These are phyloP conservation scores for Cranoglanis bouderius DNA, from an alignment of 2,113 vertebrate genomes.

Conservation along the genomic window DNA sequence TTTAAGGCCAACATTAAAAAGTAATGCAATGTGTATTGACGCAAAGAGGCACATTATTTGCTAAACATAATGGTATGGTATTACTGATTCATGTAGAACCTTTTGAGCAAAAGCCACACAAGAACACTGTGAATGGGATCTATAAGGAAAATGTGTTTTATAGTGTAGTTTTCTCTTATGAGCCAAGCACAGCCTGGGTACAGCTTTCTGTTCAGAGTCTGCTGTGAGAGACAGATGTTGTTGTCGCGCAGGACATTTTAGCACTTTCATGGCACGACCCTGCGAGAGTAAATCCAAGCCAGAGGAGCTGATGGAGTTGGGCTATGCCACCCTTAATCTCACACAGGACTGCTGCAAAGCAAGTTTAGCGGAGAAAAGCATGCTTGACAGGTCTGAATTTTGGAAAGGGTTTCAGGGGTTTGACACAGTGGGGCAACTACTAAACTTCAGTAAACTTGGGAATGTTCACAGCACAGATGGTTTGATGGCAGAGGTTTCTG, in stretches of 20 bases:
- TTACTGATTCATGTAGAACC: slow-evolving; percentile 3
- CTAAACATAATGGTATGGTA: slow-evolving; percentile 8
- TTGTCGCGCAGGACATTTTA: slow-evolving; percentile 49
- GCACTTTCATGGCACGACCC: slow-evolving; percentile 43
- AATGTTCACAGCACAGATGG: not conserved
- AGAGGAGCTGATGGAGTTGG: slow-evolving; percentile 52
- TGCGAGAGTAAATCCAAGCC: slow-evolving; percentile 62
- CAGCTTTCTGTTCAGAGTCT: slow-evolving; percentile 6
- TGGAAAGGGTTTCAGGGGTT: slow-evolving; percentile 18
- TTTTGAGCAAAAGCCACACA: slow-evolving; percentile 17
- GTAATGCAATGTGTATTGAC: slow-evolving; percentile 22
- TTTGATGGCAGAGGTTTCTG: not conserved
- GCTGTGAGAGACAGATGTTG: slow-evolving; percentile 38
- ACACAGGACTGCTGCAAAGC: slow-evolving; percentile 47
- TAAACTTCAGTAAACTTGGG: not conserved
- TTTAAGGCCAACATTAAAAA: slow-evolving; percentile 19
- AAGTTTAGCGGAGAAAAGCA: slow-evolving; percentile 34
- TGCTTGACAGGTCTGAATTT: slow-evolving; percentile 9
- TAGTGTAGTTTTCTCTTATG: not conserved
- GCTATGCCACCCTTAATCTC: slow-evolving; percentile 59
- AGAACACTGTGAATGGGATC: not conserved
- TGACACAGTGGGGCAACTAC: not conserved
- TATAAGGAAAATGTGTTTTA: not conserved
- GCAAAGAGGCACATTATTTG: slow-evolving; percentile 3
- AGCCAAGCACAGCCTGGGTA: not conserved